Conservation (phyloP, 1,140 invertebrate species). For the Episyrphus balteatus region DNA sequence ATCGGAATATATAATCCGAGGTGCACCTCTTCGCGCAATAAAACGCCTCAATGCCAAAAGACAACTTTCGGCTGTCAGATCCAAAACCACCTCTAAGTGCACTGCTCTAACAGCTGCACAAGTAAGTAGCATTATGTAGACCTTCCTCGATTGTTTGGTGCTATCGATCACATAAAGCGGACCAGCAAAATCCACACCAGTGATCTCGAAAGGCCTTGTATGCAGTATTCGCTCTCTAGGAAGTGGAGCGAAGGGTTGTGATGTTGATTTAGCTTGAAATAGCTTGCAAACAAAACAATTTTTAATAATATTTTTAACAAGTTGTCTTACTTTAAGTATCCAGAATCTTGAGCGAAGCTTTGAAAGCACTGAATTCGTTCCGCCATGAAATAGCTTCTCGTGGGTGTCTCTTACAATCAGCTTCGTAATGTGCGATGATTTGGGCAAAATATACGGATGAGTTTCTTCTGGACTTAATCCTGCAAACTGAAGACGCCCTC, state of each 20-base stretch:
- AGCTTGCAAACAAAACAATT: neutral
- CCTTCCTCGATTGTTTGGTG: too few relatives aligned
- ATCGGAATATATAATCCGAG: constrained; percentile 14
- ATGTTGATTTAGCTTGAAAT: neutral
- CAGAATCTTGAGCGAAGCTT: neutral
- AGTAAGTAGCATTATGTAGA: constrained; percentile 19
- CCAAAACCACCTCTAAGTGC: constrained; percentile 27
- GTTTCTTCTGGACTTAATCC: neutral
- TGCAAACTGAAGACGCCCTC: neutral
- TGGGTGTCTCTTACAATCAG: neutral
- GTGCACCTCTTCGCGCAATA: constrained; percentile 21
- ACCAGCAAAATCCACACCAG: neutral
- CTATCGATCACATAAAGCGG: neutral
- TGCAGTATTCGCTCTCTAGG: neutral
- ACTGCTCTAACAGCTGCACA: constrained; percentile 23
- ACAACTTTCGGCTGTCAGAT: constrained; percentile 23
- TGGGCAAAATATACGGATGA: neutral
- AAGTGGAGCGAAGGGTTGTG: neutral
- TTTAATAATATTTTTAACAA: neutral
- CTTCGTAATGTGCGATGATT: neutral
- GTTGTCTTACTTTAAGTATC: neutral
- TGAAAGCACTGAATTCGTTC: neutral
- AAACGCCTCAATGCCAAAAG: constrained; percentile 25
- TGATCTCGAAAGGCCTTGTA: neutral
- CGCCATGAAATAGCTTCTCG: neutral